Evolutionary conservation across 2,797 vertebrate genomes (phyloP), one percentile per base, ranked within the genome.

Genomic region (Poeciliopsis infans): DNA sequence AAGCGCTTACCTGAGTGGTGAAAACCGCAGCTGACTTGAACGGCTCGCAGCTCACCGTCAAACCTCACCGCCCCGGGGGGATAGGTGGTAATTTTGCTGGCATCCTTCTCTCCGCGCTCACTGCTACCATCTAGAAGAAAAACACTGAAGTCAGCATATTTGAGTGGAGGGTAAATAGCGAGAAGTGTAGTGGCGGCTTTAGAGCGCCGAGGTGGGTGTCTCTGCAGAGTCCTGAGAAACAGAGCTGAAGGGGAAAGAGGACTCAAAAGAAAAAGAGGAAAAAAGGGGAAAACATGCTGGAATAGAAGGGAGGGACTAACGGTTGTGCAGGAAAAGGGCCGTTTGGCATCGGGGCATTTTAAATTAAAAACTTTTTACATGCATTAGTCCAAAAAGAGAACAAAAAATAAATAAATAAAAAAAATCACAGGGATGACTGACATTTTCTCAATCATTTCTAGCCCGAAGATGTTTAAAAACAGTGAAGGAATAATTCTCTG

Each of bases 1-100:
- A 66, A 59, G 1, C 51, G 77, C 85, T 90, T 95, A 99, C 98
- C 98, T 64, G 98, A 99, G 93, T 99, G 98, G 89, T 99, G 98
- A 93, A 99, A 99, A 79, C 98, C 98, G 79, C 98, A 99, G 95
- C 98, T 98, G 94, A 99, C 98, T 96, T 99, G 98, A 33, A 98
- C 94, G 1, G 98, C 98, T 81, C 98, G 95, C 78, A 99, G 93
- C 76, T 99, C 98, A 83, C 97, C 97, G 93, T 99, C 98, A 87
- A 99, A 99, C 46, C 96, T 95, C 73, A 99, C 97, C 0, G 97
- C 95, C n/a, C 98, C 98, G 0, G 98, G 98, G 23, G 98, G 98
- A 75, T 99, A 99, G 0, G 98, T 99, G 84, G 98, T 98, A 88
- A 99, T 99, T 96, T 99, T 99, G 93, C 98, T 99, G 85, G 98